These are phyloP conservation scores for Didymodactylos carnosus DNA, from an alignment of 2,888 invertebrate genomes.

Conservation along the genomic window DNA sequence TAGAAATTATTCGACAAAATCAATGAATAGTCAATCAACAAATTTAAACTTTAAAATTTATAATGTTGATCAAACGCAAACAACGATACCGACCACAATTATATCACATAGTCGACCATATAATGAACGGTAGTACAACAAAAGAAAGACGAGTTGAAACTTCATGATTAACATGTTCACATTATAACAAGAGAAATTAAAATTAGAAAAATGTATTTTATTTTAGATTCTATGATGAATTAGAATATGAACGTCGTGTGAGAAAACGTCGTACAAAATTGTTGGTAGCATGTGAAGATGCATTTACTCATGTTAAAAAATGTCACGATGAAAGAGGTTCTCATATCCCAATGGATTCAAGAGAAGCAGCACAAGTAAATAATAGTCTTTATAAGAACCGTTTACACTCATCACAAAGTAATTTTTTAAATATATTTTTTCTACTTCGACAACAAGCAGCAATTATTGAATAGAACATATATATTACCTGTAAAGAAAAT, in stretches of 20 bases:
- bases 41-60: too few species aligned
- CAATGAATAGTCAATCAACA: too few species aligned
- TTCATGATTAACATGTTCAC: not conserved
- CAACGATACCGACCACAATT: not conserved
- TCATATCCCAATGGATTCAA: slow-evolving; percentile 67
- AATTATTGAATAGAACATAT: too few species aligned
- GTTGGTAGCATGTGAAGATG: slow-evolving; percentile 81
- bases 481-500: too few species aligned
- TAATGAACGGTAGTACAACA: not conserved
- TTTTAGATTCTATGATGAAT: slow-evolving; percentile 72
- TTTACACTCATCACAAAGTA: not conserved
- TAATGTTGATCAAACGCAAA: not conserved
- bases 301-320: slow-evolving; percentile 83
- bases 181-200: not conserved
- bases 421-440: not conserved
- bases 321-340: slow-evolving; percentile 32
- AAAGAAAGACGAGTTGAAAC: not conserved
- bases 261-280: slow-evolving; percentile 70
- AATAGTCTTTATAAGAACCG: not conserved
- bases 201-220: not conserved
- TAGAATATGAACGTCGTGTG: slow-evolving; percentile 78
- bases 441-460: too few species aligned
- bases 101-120: not conserved
- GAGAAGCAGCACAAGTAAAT: slow-evolving; percentile 72
- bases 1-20: not conserved